These are phyloP conservation scores for Campaea margaritaria DNA, from an alignment of 2,888 invertebrate genomes.

Conservation along the genomic window DNA sequence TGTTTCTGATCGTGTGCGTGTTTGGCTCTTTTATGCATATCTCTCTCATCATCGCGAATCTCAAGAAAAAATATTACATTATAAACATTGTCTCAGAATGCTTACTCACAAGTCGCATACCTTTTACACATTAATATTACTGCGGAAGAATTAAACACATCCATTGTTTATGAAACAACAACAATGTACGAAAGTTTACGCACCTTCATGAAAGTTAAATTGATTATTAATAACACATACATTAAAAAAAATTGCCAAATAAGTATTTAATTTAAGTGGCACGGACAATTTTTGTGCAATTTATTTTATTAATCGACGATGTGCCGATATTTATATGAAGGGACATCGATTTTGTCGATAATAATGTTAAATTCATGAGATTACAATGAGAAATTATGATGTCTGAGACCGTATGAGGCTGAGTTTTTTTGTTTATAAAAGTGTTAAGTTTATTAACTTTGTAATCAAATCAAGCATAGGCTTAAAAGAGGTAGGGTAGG, in stretches of 20 bases:
- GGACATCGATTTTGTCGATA: conserved; percentile 20
- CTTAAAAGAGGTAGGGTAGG: too few relatives aligned
- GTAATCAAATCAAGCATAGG: too few relatives aligned
- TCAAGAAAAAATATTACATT: conserved; percentile 13
- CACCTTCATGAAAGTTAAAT: conserved; percentile 66
- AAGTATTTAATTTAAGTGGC: conserved; percentile 48
- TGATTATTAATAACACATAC: conserved; percentile 75
- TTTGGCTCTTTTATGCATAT: conserved; percentile 9
- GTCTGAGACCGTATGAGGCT: conserved; percentile 11
- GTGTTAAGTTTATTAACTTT: not conserved
- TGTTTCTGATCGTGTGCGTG: not conserved
- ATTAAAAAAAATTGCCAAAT: conserved; percentile 71
- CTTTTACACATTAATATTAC: conserved; percentile 25
- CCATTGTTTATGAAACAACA: conserved; percentile 51
- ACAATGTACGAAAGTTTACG: conserved; percentile 50
- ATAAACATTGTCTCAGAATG: conserved; percentile 12
- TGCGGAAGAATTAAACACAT: conserved; percentile 56
- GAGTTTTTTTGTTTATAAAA: conserved; percentile 9
- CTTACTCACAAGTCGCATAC: conserved; percentile 10
- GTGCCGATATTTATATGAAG: conserved; percentile 40
- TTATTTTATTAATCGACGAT: conserved; percentile 54
- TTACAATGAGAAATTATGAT: conserved; percentile 21
- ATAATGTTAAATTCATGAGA: conserved; percentile 24
- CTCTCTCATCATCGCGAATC: conserved; percentile 7
- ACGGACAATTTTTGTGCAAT: conserved; percentile 69